phyloP scores from a whole-genome alignment of 2,888 invertebrate genomes.

The Hypercompe scribonia region DNA sequence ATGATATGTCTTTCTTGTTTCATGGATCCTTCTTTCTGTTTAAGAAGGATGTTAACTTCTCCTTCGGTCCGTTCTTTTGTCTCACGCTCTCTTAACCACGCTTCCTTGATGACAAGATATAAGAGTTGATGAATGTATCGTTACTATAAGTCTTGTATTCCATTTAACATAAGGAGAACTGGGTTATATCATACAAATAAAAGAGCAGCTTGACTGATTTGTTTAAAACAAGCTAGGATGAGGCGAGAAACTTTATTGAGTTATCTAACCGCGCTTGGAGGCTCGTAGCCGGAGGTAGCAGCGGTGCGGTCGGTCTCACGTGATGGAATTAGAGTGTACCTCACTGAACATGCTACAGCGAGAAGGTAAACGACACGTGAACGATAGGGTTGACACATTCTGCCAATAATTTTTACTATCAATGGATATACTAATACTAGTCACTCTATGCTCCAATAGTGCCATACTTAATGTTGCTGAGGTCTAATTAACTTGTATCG shows the following conservation, averaged over 20 bases:
- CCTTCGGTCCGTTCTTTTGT: too few relatives aligned
- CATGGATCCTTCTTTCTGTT: too few relatives aligned
- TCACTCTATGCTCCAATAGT: neutral
- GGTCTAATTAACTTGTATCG: neutral
- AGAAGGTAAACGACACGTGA: neutral
- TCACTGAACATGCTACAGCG: neutral
- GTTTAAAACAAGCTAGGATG: neutral
- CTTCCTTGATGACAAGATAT: too few relatives aligned
- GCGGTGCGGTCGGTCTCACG: neutral
- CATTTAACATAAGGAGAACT: neutral
- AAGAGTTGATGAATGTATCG: too few relatives aligned
- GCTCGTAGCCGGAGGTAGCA: neutral
- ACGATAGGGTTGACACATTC: neutral
- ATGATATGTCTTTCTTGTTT: too few relatives aligned
- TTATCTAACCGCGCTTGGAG: slow-evolving; percentile 3
- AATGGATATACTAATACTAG: too few relatives aligned
- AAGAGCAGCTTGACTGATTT: neutral
- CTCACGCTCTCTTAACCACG: too few relatives aligned
- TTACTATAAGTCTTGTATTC: neutral
- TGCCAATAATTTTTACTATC: neutral
- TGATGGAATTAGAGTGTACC: slow-evolving; percentile 8
- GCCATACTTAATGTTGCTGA: neutral
- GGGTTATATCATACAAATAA: neutral
- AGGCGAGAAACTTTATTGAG: slow-evolving; percentile 16
- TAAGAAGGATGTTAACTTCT: too few relatives aligned